These are phyloP conservation scores for Corythaixoides concolor DNA, from an alignment of 2,113 vertebrate species.

Conservation along the genomic window DNA sequence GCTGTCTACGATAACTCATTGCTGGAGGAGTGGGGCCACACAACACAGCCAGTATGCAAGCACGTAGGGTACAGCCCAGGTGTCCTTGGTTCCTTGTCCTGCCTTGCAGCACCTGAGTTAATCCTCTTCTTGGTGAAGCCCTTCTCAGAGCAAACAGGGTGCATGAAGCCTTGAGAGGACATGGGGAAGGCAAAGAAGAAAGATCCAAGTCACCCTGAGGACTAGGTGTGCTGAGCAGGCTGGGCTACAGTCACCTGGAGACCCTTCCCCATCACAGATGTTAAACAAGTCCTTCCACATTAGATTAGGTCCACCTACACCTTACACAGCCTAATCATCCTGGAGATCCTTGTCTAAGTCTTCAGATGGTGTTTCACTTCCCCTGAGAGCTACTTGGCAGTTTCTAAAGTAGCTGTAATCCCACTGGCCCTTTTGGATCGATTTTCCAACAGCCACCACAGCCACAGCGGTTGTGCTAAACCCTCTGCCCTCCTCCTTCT, in stretches of 20 bases:
- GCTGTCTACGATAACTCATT: accelerated
- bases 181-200: neutral
- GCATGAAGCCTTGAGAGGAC: neutral
- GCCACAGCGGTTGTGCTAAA: neutral
- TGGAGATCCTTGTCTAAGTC: neutral
- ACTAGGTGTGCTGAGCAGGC: neutral
- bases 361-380: neutral
- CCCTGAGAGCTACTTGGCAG: neutral
- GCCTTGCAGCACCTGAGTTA: neutral
- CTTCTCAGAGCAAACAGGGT: neutral
- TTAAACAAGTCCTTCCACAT: neutral
- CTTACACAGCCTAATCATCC: neutral
- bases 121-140: neutral
- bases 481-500: neutral
- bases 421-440: accelerated
- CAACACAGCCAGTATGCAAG: accelerated
- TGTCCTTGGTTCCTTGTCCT: neutral
- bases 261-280: neutral
- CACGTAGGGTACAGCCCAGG: neutral
- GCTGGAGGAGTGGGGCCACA: neutral
- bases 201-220: neutral
- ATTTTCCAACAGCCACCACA: neutral
- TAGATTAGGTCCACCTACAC: neutral
- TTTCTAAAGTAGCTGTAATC: neutral
- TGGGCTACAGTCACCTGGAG: neutral